Conservation (phyloP, 1,140 invertebrate species). For the Armadillidium nasatum region DNA sequence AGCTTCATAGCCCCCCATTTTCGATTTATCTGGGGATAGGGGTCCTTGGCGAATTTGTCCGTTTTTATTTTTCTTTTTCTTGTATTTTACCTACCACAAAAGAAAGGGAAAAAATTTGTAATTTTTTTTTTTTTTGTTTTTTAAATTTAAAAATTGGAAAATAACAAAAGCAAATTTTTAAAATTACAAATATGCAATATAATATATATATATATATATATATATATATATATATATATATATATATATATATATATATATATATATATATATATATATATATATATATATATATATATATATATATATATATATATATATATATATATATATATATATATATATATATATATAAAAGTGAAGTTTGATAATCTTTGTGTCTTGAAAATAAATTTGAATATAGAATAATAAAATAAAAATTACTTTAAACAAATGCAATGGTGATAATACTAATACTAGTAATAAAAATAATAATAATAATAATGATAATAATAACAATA, state of each 20-base stretch:
- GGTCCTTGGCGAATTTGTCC: conserved; percentile 51
- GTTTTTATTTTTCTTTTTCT: conserved; percentile 54
- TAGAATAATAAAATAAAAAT: too few relatives aligned
- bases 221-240: conserved; percentile 15
- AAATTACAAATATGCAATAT: not conserved
- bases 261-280: conserved; percentile 4
- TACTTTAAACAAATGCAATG: too few relatives aligned
- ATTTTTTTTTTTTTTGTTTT: not conserved
- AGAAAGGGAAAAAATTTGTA: not conserved
- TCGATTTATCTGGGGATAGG: conserved; percentile 27
- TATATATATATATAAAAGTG: not conserved
- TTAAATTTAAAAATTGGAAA: not conserved
- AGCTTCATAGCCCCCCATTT: conserved; percentile 31
- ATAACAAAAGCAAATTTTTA: not conserved
- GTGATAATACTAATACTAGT: too few relatives aligned
- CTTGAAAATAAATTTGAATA: too few relatives aligned
- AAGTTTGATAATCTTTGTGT: too few relatives aligned
- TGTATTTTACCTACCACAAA: conserved; percentile 78
- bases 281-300: conserved; percentile 14
- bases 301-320: not conserved
- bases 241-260: conserved; percentile 15
- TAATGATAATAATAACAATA: too few relatives aligned
- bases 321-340: conserved; percentile 7
- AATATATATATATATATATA: conserved; percentile 15
- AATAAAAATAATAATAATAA: too few relatives aligned